phyloP scores from a whole-genome alignment of 2,797 vertebrate species.

The Carduelis carduelis region DNA sequence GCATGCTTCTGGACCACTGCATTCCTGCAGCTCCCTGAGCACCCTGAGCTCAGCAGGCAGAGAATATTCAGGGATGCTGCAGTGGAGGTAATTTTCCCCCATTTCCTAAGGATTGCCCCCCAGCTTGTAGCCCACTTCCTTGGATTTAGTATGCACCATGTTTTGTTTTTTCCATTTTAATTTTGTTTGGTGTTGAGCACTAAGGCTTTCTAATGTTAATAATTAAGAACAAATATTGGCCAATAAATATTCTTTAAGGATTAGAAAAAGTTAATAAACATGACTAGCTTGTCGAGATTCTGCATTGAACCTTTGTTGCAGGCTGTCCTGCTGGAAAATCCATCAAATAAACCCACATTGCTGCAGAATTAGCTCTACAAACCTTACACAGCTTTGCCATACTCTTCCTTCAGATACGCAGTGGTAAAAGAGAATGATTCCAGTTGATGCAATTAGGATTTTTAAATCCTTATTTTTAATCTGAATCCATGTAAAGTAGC shows the following conservation, averaged over 20 bases:
- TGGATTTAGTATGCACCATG: accelerated
- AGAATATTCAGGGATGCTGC: neutral
- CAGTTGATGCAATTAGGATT: neutral
- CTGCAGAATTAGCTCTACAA: neutral
- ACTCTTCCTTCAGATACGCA: accelerated
- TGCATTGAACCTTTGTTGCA: neutral
- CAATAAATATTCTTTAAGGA: neutral
- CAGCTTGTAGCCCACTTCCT: accelerated
- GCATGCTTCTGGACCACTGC: accelerated
- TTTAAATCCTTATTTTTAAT: constrained; percentile 17
- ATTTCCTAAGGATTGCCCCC: neutral
- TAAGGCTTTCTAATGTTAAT: neutral
- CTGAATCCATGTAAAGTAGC: neutral
- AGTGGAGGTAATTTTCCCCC: accelerated
- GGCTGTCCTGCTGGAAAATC: neutral
- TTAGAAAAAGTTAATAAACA: neutral
- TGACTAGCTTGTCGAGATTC: neutral
- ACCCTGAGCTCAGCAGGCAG: neutral
- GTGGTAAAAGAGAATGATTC: neutral
- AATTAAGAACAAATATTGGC: neutral
- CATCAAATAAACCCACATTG: neutral
- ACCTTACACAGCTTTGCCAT: neutral
- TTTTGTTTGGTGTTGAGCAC: neutral
- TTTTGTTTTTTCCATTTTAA: neutral
- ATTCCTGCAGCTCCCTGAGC: neutral